Evolutionary conservation across 2,888 invertebrate species (phyloP), one percentile per base, ranked within the genome.

Genomic region (Dyspetes luteomarginatus): DNA sequence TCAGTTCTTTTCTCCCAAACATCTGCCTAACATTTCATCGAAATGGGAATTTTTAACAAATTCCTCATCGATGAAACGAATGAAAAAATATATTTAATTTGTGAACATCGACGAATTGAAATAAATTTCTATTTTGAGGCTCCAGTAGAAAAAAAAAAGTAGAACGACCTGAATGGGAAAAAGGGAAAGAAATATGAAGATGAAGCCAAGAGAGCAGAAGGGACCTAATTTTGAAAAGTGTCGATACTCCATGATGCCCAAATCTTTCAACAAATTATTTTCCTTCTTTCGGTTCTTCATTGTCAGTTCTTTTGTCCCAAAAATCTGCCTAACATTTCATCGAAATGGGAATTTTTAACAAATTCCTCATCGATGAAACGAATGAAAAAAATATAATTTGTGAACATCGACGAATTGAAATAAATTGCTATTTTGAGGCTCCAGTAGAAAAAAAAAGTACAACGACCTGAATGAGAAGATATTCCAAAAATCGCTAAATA

Each of bases 221-320:
- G 83, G 84, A 84, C 84, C 80, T 82, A 84, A 84, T 86, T 86
- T 48, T 64, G 24, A 52, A 72, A 36, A 72, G 65, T 65, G 71
- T 26, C 12, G 45, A n/a, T n/a, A n/a, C n/a, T n/a, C n/a, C n/a
- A n/a, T n/a, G n/a, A n/a, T n/a, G n/a, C n/a, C n/a, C n/a, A 45
- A 43, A 28, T 60, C 30, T 71, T 24, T 41, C 50, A 50, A 24
- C 17, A 43, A 24, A 36, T 17, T 56, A 7, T 43, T 17, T n/a
- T 45, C 19, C 12, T 48, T 56, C 9, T 22, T 52, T 24, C 43
- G 30, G 1, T 15, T 28, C 52, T 41, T 50, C 52, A 12, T 12
- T 45, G 2, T 58, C 5, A n/a, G n/a, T n/a, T 73, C 60, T 48
- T 17, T n/a, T 52, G 9, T 22, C 24, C n/a, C n/a, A n/a, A n/a